These are phyloP conservation scores for Ichneumoninae sp. DNA, from an alignment of 2,888 invertebrate genomes.

Conservation along the genomic window DNA sequence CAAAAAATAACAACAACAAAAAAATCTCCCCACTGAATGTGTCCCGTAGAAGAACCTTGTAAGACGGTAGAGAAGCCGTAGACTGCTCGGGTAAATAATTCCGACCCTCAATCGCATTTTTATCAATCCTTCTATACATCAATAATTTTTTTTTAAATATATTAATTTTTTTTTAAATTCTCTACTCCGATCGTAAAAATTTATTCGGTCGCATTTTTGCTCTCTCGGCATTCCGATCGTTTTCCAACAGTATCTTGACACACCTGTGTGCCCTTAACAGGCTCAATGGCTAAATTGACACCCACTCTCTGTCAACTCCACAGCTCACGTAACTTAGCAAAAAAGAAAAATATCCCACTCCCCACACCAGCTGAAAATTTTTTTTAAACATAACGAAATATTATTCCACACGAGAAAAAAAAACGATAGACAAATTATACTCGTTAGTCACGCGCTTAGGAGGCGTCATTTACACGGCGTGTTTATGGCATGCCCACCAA, in stretches of 20 bases:
- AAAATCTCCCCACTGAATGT: constrained; percentile 10
- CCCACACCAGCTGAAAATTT: constrained; percentile 2
- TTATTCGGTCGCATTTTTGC: not conserved
- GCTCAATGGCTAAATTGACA: constrained; percentile 21
- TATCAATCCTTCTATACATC: not conserved
- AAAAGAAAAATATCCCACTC: not conserved
- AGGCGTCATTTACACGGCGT: constrained; percentile 72
- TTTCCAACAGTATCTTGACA: constrained; percentile 22
- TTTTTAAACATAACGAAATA: not conserved
- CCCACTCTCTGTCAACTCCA: not conserved
- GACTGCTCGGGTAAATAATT: not conserved
- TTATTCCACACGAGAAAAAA: constrained; percentile 37
- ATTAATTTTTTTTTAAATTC: not conserved
- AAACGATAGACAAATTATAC: constrained; percentile 65
- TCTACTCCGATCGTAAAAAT: not conserved
- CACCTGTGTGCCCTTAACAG: constrained; percentile 11
- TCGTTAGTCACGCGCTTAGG: constrained; percentile 68
- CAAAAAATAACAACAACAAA: constrained; percentile 7
- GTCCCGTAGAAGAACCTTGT: constrained; percentile 10
- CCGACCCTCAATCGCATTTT: not conserved
- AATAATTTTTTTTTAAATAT: not conserved
- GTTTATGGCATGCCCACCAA: constrained; percentile 74
- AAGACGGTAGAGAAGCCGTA: constrained; percentile 13
- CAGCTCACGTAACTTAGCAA: constrained; percentile 24
- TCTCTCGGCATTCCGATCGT: constrained; percentile 20